Percentiles rank a stretch among this genome's conserved stretches.
These are phyloP conservation scores for Deilephila porcellus DNA, from an alignment of 2,888 invertebrate genomes.

Conservation along the genomic window DNA sequence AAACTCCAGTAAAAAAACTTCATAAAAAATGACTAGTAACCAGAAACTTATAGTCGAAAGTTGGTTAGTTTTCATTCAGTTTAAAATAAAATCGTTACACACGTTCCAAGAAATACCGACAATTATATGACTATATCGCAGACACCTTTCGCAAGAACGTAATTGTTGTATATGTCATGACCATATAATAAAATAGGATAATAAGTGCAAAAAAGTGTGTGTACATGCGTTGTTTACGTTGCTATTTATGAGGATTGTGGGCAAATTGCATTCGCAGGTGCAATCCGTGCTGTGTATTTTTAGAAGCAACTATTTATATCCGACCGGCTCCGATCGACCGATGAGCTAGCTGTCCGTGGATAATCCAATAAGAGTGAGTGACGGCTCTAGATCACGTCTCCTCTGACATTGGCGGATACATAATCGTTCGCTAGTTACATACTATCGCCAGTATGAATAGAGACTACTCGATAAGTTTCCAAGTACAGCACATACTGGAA, in stretches of 20 bases:
- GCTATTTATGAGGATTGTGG: constrained; percentile 44
- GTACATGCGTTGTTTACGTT: constrained; percentile 8
- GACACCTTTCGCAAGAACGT: not conserved
- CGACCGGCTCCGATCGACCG: constrained; percentile 68
- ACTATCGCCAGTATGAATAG: too few species aligned
- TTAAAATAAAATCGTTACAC: not conserved
- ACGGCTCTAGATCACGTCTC: constrained; percentile 27
- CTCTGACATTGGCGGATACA: not conserved
- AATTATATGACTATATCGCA: not conserved
- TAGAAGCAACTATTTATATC: constrained; percentile 78
- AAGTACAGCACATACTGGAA: not conserved
- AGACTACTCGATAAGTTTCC: not conserved
- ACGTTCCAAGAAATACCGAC: not conserved
- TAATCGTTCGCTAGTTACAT: not conserved
- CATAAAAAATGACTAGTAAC: not conserved
- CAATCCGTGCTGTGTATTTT: constrained; percentile 77
- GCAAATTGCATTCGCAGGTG: constrained; percentile 65
- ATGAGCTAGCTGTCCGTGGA: constrained; percentile 63
- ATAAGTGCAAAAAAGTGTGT: not conserved
- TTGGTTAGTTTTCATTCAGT: not conserved
- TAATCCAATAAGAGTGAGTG: constrained; percentile 51
- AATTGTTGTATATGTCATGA: not conserved
- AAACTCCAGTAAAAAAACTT: not conserved
- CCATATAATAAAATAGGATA: not conserved
- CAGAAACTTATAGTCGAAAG: not conserved